Conservation (phyloP, 2,797 vertebrate genomes). For the Xenops minutus region DNA sequence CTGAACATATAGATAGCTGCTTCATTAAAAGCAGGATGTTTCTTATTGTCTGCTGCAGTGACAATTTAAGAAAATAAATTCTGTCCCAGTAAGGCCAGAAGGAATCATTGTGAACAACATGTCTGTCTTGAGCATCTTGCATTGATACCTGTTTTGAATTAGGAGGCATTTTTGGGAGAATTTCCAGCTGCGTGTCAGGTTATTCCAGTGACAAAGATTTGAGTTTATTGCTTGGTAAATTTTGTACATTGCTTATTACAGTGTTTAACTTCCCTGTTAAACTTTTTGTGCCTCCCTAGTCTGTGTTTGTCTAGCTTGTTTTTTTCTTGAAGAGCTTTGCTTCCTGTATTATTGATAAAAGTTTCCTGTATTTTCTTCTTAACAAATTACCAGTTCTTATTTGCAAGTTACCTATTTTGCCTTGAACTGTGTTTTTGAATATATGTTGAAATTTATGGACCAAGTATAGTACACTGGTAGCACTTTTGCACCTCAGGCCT, state of each 20-base stretch:
- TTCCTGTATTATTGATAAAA: not conserved
- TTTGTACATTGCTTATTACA: fast-evolving
- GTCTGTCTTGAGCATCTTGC: not conserved
- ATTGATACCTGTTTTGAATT: not conserved
- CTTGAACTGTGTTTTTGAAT: not conserved
- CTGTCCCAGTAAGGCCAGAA: not conserved
- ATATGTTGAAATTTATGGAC: not conserved
- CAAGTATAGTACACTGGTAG: not conserved
- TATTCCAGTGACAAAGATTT: not conserved
- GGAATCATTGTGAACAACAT: fast-evolving
- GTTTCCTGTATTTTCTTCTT: not conserved
- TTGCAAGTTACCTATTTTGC: not conserved
- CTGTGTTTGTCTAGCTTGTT: not conserved
- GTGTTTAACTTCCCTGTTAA: not conserved
- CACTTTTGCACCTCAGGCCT: not conserved
- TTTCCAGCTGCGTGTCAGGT: not conserved
- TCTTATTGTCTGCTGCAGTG: not conserved
- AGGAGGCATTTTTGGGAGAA: not conserved
- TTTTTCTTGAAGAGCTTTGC: not conserved
- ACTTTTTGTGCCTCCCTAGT: not conserved
- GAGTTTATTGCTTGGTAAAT: not conserved
- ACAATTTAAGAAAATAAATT: not conserved
- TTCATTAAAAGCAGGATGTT: not conserved
- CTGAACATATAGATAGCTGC: not conserved
- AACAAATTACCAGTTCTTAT: not conserved